A percentile compares a stretch with the other conserved stretches of the same genome.
These are phyloP conservation scores for Drosophila anomalata DNA, from an alignment of 2,888 invertebrate genomes.

Conservation along the genomic window DNA sequence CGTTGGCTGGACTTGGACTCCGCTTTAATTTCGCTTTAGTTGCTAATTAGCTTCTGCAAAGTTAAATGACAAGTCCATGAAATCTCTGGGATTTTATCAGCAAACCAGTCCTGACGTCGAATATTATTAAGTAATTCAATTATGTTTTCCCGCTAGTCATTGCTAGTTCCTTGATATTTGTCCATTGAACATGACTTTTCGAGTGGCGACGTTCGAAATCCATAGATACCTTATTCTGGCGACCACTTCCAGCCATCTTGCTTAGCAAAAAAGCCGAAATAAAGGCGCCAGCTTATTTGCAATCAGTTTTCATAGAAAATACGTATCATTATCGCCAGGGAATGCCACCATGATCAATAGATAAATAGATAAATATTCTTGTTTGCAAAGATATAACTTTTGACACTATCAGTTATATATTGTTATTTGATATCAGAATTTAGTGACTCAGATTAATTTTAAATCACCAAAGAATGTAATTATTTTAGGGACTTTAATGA, in stretches of 20 bases:
- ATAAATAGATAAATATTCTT: slow-evolving; percentile 23
- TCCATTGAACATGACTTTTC: slow-evolving; percentile 8
- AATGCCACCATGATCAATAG: slow-evolving; percentile 24
- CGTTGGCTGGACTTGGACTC: slow-evolving; percentile 54
- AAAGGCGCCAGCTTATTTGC: slow-evolving; percentile 22
- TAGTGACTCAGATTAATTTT: background rate
- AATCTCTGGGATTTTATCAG: slow-evolving; percentile 21
- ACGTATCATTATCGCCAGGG: slow-evolving; percentile 17
- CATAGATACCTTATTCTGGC: slow-evolving; percentile 4
- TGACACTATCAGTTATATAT: background rate
- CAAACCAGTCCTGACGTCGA: background rate
- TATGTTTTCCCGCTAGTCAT: slow-evolving; percentile 3
- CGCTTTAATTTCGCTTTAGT: slow-evolving; percentile 79
- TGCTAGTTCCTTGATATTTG: background rate
- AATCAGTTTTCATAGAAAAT: slow-evolving; percentile 44
- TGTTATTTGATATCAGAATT: background rate
- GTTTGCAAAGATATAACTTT: background rate
- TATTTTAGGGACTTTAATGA: background rate
- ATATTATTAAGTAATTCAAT: slow-evolving; percentile 27
- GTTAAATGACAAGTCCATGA: slow-evolving; percentile 56
- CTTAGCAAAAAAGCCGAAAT: slow-evolving; percentile 15
- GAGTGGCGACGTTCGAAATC: background rate
- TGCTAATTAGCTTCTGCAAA: slow-evolving; percentile 76
- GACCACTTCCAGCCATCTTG: slow-evolving; percentile 17
- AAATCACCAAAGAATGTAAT: background rate